These are phyloP conservation scores for Dinocampus coccinellae DNA, from an alignment of 2,888 invertebrate species.

Conservation along the genomic window DNA sequence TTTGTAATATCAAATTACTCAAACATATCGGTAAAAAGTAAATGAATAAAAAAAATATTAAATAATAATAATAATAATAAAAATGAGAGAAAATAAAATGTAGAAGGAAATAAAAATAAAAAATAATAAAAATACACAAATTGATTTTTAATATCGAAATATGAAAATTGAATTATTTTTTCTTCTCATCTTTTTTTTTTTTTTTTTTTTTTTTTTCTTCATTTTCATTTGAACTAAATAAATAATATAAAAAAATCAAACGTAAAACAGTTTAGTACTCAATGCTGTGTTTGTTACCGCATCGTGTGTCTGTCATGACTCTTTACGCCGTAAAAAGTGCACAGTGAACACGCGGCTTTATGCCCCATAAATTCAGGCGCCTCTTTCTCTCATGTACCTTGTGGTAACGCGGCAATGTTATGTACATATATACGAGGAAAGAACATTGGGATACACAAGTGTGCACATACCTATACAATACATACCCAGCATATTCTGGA, in stretches of 20 bases:
- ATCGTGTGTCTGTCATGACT: conserved; percentile 55
- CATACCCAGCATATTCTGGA: not conserved
- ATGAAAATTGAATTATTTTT: too few relatives aligned
- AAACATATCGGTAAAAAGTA: too few relatives aligned
- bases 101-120: too few relatives aligned
- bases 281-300: conserved; percentile 42
- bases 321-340: conserved; percentile 52
- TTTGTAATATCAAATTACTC: too few relatives aligned
- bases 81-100: too few relatives aligned
- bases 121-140: too few relatives aligned
- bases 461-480: not conserved
- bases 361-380: conserved; percentile 64
- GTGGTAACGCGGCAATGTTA: not conserved
- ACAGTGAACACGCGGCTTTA: conserved; percentile 59
- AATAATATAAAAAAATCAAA: not conserved
- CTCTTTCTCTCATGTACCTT: conserved; percentile 48
- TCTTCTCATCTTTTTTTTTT: too few relatives aligned
- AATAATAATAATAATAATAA: too few relatives aligned
- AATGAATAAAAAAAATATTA: not conserved
- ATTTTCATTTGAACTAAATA: not conserved
- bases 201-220: too few relatives aligned
- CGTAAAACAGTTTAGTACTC: conserved; percentile 28
- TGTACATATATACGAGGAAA: conserved; percentile 11
- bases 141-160: too few relatives aligned
- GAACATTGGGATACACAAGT: conserved; percentile 10